These are phyloP conservation scores for Python bivittatus DNA, from an alignment of 2,113 vertebrate species.

Conservation along the genomic window DNA sequence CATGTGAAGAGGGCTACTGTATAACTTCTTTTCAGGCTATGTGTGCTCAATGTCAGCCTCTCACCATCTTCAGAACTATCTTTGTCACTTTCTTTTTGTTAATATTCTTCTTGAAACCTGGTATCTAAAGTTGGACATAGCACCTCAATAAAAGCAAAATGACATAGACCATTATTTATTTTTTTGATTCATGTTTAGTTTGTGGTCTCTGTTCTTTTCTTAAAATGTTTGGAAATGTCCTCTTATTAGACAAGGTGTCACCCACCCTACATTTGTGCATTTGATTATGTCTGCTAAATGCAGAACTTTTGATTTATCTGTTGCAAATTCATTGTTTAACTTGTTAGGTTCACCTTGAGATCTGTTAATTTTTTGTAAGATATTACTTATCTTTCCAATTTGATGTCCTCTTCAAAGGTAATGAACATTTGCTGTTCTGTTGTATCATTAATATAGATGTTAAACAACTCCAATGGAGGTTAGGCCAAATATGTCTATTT, in stretches of 20 bases:
- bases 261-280: neutral
- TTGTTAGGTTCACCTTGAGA: neutral
- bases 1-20: neutral
- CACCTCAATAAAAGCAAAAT: neutral
- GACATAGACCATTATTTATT: neutral
- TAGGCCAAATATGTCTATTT: neutral
- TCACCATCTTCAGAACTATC: neutral
- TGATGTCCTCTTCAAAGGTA: neutral
- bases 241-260: neutral
- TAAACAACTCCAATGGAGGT: neutral
- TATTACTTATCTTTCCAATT: neutral
- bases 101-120: neutral
- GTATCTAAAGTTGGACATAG: neutral
- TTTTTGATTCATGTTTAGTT: neutral
- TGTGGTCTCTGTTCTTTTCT: neutral
- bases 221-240: neutral
- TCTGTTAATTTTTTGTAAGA: neutral
- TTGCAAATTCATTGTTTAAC: neutral
- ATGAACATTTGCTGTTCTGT: neutral
- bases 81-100: neutral
- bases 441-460: neutral
- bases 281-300: neutral
- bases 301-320: neutral
- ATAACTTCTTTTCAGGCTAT: neutral
- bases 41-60: neutral